Percentiles rank a stretch among this genome's conserved stretches.
Evolutionary conservation across 2,797 vertebrate genomes (phyloP).

Genomic region (Ficedula albicollis): DNA sequence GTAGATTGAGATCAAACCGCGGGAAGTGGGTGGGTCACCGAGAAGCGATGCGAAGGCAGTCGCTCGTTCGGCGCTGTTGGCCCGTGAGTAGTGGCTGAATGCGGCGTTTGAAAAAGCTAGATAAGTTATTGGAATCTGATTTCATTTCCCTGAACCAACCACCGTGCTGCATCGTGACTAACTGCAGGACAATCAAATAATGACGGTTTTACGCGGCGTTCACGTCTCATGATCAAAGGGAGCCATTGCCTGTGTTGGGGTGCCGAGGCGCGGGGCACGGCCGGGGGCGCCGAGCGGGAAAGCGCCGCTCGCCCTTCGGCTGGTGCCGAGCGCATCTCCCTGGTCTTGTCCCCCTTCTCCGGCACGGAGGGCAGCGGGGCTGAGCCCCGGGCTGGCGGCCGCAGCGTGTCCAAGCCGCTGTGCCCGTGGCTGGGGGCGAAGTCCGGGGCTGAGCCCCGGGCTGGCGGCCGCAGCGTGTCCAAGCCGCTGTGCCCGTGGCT

Average conservation of each 20-base stretch:
- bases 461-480: background rate
- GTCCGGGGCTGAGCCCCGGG: background rate
- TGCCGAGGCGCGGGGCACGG: background rate
- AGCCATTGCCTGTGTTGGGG: background rate
- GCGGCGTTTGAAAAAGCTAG: background rate
- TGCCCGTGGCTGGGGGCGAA: background rate
- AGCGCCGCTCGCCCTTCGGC: fast-evolving
- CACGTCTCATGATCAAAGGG: background rate
- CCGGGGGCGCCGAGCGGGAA: background rate
- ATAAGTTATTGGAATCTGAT: background rate
- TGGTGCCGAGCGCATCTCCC: fast-evolving
- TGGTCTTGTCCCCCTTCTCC: too few relatives aligned
- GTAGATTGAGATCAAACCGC: background rate
- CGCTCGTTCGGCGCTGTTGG: background rate
- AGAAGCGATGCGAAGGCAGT: background rate
- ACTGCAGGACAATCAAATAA: background rate
- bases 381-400: background rate
- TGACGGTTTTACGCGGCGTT: background rate
- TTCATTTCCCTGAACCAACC: background rate
- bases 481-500: background rate
- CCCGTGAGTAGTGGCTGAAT: background rate
- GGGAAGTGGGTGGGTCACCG: background rate
- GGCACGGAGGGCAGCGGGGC: background rate
- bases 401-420: background rate
- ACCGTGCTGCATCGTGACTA: background rate